Evolutionary conservation across 2,797 vertebrate genomes (phyloP), one percentile per base, ranked within the genome.

Genomic region (Acipenser ruthenus): DNA sequence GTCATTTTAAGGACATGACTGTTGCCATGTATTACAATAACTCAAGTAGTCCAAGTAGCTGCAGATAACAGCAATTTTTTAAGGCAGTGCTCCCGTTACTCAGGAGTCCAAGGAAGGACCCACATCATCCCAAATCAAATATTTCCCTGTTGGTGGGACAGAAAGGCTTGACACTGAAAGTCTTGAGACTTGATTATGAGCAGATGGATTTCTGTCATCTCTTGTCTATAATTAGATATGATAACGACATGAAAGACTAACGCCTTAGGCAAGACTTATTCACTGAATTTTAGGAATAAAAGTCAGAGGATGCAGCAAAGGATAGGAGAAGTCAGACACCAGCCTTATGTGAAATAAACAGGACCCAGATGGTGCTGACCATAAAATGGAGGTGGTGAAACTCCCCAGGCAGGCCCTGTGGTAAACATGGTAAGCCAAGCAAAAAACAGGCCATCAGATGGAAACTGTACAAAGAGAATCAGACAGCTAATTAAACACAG

Each of bases 81-180:
- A 37, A 37, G 23, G 23, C 23, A 37, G 23, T 37, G 23, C 68
- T 64, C 69, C 56, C 52, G 49, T 66, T 55, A 68, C 59, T 50
- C 60, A 58, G 70, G 60, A 62, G 52, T 63, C 64, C 70, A 65
- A 65, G 65, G 50, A 62, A 13, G 67, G 50, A 63, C 63, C 67
- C 69, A 63, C 70, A 56, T 70, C 66, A 64, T 60, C 13, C 12
- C 59, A 15, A 23, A n/a, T 15, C 50, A 12, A n/a, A 11, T 50
- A 48, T 8, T 56, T 58, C 67, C 60, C 63, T 67, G 68, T 71
- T 70, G 71, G 71, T 69, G 63, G 61, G 69, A 65, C 68, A 68
- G 67, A 55, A 71, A 69, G 67, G 68, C 66, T 70, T 65, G 60
- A 48, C 23, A 37, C 23, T 70, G 66, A 72, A 65, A 65, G 60